Conservation (phyloP, 2,888 invertebrate genomes). For the Chaetogeoica ovagalla region DNA sequence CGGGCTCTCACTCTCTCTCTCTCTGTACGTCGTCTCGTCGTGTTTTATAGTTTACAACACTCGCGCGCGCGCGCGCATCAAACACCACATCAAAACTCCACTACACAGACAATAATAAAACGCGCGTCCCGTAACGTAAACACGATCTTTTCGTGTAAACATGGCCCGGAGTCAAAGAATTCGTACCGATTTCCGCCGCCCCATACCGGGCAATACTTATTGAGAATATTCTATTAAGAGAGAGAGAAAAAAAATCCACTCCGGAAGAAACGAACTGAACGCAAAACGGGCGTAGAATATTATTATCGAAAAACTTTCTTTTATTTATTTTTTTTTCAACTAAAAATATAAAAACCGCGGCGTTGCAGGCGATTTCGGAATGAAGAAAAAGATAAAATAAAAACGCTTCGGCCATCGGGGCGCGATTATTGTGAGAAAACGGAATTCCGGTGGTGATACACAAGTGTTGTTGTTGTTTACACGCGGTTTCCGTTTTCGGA, state of each 20-base stretch:
- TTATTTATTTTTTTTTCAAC: too few relatives aligned
- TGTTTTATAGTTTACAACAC: constrained; percentile 49
- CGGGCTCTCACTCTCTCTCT: too few relatives aligned
- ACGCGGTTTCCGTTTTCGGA: too few relatives aligned
- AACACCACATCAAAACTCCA: not conserved
- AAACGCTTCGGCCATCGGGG: too few relatives aligned
- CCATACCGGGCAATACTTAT: too few relatives aligned
- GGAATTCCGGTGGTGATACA: too few relatives aligned
- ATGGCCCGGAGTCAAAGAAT: constrained; percentile 50
- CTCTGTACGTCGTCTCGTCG: constrained; percentile 14
- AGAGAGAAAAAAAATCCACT: not conserved
- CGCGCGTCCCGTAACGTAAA: constrained; percentile 35
- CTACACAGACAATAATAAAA: constrained; percentile 44
- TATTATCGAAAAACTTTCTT: not conserved
- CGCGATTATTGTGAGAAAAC: too few relatives aligned
- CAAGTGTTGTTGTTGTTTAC: too few relatives aligned
- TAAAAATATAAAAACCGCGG: too few relatives aligned
- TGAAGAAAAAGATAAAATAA: too few relatives aligned
- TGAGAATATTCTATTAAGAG: constrained; percentile 3
- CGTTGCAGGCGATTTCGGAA: too few relatives aligned
- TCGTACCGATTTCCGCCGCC: constrained; percentile 13
- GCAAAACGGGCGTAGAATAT: not conserved
- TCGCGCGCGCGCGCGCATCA: not conserved
- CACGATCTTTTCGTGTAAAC: constrained; percentile 48
- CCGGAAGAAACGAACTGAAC: too few relatives aligned